Evolutionary conservation across 2,113 vertebrate species (phyloP), one percentile per base, ranked within the genome.

Genomic region (Syngnathus typhle): DNA sequence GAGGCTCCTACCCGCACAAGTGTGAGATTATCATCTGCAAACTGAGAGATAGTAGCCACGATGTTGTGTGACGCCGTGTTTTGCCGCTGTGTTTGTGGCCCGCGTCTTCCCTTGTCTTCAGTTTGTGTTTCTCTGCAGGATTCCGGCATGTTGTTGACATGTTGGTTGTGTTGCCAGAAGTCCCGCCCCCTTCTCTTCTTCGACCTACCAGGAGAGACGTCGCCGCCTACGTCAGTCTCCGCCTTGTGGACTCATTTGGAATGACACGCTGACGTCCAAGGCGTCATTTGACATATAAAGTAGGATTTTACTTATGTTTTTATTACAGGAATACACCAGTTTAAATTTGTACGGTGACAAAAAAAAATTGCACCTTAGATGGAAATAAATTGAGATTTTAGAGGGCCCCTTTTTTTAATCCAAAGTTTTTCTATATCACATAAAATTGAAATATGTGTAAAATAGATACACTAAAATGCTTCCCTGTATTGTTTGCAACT

Each of bases 91-190:
- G 65, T 46, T 54, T 66, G 61, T 70, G 65, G 75, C 58, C 64
- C 68, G 60, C 18, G 27, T 1, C 19, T 41, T 11, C 1, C 16
- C 21, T 0, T 55, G 6, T 56, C 41, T 1, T 70, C 64, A 6
- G 69, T 73, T 69, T 75, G 63, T 46, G 38, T 64, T 83, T 72
- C 66, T 55, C 61, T 27, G 43, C 13, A 43, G 68, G 37, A 1
- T 51, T 72, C 83, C 75, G 88, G 77, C 90, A 91, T 92, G 84
- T 82, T 91, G 90, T 90, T 89, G 88, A 89, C 73, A 87, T 78
- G 69, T 67, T 64, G 59, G 5, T 21, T 21, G 49, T 52, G 60
- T 1, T 27, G 68, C 5, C 37, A 18, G 64, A 52, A 54, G 74
- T 79, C 19, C 74, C 84, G 82, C 89, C 87, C 71, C 1, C 49